phyloP scores from a whole-genome alignment of 1,140 invertebrate species.

The Alviniconcha marisindica region DNA sequence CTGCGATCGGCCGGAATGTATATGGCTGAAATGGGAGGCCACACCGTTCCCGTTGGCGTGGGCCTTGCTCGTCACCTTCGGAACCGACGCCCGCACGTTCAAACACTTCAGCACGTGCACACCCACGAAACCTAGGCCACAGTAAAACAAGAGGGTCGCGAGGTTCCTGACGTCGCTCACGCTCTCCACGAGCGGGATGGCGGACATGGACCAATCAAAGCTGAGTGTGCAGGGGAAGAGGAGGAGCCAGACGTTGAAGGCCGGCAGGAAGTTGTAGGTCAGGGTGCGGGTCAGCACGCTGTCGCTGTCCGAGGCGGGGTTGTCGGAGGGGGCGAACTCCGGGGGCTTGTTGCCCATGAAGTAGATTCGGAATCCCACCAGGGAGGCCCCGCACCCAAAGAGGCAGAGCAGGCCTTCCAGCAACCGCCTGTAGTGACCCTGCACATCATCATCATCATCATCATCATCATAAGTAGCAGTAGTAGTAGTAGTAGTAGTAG shows the following conservation, averaged over 20 bases:
- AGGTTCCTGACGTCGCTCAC: conserved; percentile 89
- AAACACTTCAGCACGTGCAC: conserved; percentile 52
- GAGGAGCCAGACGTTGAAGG: conserved; percentile 92
- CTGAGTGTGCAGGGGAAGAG: conserved; percentile 93
- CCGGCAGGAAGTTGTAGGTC: conserved; percentile 93
- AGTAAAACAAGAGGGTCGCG: conserved; percentile 85
- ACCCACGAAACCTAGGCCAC: conserved; percentile 77
- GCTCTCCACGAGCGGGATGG: conserved; percentile 91
- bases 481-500: no score
- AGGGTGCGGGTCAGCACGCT: conserved; percentile 86
- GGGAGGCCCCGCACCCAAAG: conserved; percentile 85
- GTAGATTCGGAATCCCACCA: conserved; percentile 85
- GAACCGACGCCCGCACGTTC: conserved; percentile 21
- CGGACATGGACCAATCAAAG: conserved; percentile 99
- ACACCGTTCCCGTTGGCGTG: conserved; percentile 37
- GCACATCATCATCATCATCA: conserved; percentile 5
- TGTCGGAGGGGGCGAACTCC: conserved; percentile 90
- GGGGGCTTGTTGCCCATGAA: conserved; percentile 97
- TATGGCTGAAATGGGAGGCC: not conserved
- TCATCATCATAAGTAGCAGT: no score
- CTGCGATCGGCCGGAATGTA: not conserved
- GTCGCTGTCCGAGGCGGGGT: conserved; percentile 81
- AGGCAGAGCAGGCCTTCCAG: conserved; percentile 85
- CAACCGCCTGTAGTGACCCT: conserved; percentile 25
- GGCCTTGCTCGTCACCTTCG: conserved; percentile 1